Evolutionary conservation across 2,113 vertebrate genomes (phyloP).

Genomic region (Pitta sordida): DNA sequence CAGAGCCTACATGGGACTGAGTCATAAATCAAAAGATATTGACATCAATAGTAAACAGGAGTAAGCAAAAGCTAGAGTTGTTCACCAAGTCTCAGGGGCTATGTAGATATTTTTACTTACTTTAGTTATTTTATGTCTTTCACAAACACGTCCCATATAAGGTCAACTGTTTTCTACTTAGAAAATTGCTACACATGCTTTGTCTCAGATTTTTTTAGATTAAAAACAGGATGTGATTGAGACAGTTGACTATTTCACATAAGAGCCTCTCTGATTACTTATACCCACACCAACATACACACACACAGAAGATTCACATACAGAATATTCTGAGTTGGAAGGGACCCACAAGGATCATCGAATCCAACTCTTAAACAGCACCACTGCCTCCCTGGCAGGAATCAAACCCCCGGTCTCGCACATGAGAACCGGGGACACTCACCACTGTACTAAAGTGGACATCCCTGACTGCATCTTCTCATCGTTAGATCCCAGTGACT

Average conservation of each 20-base stretch:
- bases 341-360: no score
- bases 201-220: background rate
- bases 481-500: background rate
- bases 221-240: background rate
- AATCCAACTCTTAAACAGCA: no score
- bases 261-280: background rate
- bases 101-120: no score
- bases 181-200: constrained; percentile 1
- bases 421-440: no score
- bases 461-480: background rate
- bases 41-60: constrained; percentile 41
- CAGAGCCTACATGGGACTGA: background rate
- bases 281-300: background rate
- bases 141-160: background rate
- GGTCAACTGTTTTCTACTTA: constrained; percentile 5
- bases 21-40: constrained; percentile 26
- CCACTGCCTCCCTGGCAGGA: no score
- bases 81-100: constrained; percentile 38
- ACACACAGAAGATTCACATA: no score
- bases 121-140: constrained; percentile 43
- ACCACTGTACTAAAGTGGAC: no score
- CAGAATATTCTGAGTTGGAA: no score
- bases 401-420: no score
- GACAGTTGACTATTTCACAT: background rate
- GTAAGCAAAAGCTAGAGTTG: constrained; percentile 31